phyloP scores from a whole-genome alignment of 2,113 vertebrate genomes.

The Nesogale talazaci region DNA sequence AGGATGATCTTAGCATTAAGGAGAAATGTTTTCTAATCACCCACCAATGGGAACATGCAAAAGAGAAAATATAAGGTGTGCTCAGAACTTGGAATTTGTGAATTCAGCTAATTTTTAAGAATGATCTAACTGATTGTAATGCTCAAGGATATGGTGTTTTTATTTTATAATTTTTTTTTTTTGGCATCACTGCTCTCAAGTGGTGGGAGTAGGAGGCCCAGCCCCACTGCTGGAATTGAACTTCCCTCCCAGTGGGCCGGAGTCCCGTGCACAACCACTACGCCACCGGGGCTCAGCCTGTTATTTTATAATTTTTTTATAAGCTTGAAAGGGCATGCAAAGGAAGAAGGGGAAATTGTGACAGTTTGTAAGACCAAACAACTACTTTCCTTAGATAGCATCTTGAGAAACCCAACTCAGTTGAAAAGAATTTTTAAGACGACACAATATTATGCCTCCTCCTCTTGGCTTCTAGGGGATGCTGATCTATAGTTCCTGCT shows the following conservation, averaged over 20 bases:
- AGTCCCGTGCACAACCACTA: too few species aligned
- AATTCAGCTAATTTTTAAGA: conserved; percentile 23
- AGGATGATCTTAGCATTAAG: neutral
- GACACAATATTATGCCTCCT: neutral
- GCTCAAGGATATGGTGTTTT: neutral
- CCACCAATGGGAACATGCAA: neutral
- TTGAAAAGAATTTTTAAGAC: conserved; percentile 23
- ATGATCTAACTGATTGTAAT: neutral
- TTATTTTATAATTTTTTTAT: conserved; percentile 22
- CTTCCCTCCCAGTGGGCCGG: too few species aligned
- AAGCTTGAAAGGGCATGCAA: neutral
- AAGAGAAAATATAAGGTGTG: neutral
- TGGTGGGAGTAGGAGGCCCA: too few species aligned
- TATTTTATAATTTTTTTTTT: neutral
- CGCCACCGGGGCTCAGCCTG: too few species aligned
- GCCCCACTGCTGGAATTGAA: too few species aligned
- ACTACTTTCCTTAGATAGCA: neutral
- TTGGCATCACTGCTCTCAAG: too few species aligned
- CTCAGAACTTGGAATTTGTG: neutral
- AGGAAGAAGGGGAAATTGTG: conserved; percentile 24
- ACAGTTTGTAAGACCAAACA: neutral
- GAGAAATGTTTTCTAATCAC: neutral
- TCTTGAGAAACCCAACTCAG: neutral
- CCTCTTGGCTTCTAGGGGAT: neutral
- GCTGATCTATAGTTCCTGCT: neutral